A percentile compares a stretch with the other conserved stretches of the same genome.
Evolutionary conservation across 2,888 invertebrate species (phyloP).

Genomic region (Bugulina stolonifera): DNA sequence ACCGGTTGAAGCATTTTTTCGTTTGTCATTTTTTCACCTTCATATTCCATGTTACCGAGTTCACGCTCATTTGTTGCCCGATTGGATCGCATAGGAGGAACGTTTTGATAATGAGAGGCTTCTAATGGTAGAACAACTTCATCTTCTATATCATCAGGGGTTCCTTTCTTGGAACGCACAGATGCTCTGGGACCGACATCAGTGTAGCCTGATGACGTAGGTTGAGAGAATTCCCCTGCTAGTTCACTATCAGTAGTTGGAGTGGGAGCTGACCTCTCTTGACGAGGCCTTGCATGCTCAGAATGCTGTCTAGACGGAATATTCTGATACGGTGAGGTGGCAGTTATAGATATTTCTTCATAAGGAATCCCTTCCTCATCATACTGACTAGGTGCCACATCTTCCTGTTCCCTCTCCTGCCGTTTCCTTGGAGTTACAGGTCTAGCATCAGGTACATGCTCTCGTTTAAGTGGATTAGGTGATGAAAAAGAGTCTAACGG

Average conservation of each 20-base stretch:
- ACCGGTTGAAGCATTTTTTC: too few species aligned
- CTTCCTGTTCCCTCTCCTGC: background rate
- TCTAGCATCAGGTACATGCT: background rate
- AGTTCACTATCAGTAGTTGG: too few species aligned
- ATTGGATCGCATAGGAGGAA: too few species aligned
- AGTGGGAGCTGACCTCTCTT: background rate
- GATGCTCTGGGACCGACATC: background rate
- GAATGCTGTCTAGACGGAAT: background rate
- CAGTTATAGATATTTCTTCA: constrained; percentile 2
- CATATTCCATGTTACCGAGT: too few species aligned
- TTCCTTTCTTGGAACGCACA: background rate
- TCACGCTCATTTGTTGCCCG: too few species aligned
- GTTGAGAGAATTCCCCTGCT: too few species aligned
- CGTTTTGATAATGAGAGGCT: background rate
- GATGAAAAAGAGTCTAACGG: background rate
- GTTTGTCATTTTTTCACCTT: too few species aligned
- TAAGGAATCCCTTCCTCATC: background rate
- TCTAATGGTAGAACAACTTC: background rate
- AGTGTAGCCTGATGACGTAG: too few species aligned
- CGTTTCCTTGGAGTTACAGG: constrained; percentile 5
- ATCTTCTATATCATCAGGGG: background rate
- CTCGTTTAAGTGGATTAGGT: background rate
- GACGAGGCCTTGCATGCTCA: background rate
- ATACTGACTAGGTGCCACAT: background rate
- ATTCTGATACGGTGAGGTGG: constrained; percentile 11